phyloP scores from a whole-genome alignment of 1,140 invertebrate genomes.

The Oreohelix idahoensis region DNA sequence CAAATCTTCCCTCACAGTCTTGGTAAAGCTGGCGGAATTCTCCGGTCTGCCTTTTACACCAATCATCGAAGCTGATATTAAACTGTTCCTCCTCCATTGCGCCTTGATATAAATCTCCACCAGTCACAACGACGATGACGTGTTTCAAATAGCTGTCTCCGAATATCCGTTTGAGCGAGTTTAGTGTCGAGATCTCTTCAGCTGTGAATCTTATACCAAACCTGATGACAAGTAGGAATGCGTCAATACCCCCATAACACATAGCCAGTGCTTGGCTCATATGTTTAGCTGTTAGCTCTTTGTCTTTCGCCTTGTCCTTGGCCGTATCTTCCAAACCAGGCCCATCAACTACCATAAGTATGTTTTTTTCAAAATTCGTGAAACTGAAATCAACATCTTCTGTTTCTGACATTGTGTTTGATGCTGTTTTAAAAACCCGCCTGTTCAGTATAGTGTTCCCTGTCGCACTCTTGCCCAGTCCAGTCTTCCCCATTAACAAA shows the following conservation, averaged over 20 bases:
- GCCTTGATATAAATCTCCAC: neutral
- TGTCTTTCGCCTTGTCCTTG: neutral
- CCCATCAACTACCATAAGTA: neutral
- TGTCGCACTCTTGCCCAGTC: neutral
- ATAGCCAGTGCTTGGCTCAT: neutral
- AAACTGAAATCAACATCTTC: neutral
- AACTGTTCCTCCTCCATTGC: neutral
- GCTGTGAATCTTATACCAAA: neutral
- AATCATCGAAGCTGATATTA: neutral
- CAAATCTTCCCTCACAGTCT: neutral
- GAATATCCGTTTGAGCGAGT: neutral
- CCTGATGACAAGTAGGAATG: neutral
- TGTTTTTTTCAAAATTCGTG: neutral
- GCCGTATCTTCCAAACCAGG: neutral
- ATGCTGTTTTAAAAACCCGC: neutral
- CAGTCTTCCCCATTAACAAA: slow-evolving; percentile 13
- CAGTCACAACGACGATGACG: neutral
- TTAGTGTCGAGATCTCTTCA: neutral
- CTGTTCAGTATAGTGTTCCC: neutral
- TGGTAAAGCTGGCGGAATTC: neutral
- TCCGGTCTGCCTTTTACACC: neutral
- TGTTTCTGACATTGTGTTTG: neutral
- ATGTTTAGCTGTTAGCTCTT: neutral
- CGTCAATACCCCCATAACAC: neutral
- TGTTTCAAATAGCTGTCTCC: neutral